Base-by-base conservation (phyloP, 2,888 invertebrate genomes). In the Gisinianus flammeolus region DNA sequence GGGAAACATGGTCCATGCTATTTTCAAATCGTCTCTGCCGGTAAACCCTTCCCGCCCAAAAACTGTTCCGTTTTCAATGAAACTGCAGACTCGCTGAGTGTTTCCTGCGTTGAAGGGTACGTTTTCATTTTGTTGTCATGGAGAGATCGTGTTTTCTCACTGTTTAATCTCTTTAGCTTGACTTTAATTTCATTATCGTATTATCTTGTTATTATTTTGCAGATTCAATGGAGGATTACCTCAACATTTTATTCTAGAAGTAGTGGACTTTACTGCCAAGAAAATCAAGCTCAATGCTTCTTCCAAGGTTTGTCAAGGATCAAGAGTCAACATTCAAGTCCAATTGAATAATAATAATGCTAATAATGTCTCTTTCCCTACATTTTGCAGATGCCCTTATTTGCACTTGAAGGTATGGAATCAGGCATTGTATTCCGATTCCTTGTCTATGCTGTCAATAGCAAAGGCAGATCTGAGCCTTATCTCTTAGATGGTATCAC, bases 1-100 rank as follows among this genome's bases (percentile, higher is more conserved):
- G 84, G 91, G 85, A 94, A 95, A 88, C 91, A 92, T 86, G 91
- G 92, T 79, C 94, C 95, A 0, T 96, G 95, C 86, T 90, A 94
- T 85, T 95, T 94, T 88, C 94, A 94, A 88, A 91, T 95, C 84
- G 87, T 87, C 44, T 86, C 87, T 26, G 87, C 87, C 79, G 96
- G 95, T 86, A 93, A 94, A 67, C 96, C 96, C 8, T 94, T 95
- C 86, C 92, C 94, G 74, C 90, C 95, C 77, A 92, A 93, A 86
- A 96, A 96, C 88, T 96, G 96, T 87, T 91, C 93, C n/a, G 91
- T 95, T 44, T 92, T 92, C 77, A 96, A 96, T 88, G 94, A 95
- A 87, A 95, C 95, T 77, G 90, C 91, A 81, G 94, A 95, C 86
- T 92, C 94, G 0, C 87, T 96, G 79, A 92, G 93, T 87, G 93